These are phyloP conservation scores for Chanos chanos DNA, from an alignment of 2,797 vertebrate species.

Conservation along the genomic window DNA sequence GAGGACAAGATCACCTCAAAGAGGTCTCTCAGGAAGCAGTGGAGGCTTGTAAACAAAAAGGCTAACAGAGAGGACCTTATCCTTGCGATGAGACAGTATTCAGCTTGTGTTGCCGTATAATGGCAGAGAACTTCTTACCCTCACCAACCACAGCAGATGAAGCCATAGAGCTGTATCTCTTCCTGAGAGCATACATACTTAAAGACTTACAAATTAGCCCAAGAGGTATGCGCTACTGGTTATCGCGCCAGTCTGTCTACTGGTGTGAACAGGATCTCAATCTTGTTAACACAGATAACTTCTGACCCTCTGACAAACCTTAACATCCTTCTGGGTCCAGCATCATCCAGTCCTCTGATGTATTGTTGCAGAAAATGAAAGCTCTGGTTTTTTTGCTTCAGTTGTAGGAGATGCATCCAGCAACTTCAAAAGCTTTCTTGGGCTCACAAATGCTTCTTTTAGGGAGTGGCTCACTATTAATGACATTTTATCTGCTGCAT, in stretches of 20 bases:
- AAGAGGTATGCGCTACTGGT: constrained; percentile 29
- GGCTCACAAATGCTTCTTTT: constrained; percentile 13
- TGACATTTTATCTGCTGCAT: constrained; percentile 38
- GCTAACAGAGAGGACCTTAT: constrained; percentile 32
- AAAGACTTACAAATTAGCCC: constrained; percentile 23
- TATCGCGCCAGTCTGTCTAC: constrained; percentile 17
- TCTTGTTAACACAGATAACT: constrained; percentile 34
- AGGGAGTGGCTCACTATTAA: constrained; percentile 1
- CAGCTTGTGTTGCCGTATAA: constrained; percentile 26
- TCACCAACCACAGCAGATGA: constrained; percentile 33
- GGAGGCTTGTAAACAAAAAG: constrained; percentile 31
- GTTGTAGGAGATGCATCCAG: constrained; percentile 21
- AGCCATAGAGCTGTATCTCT: constrained; percentile 32
- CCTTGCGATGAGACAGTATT: constrained; percentile 36
- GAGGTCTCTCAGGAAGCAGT: constrained; percentile 26
- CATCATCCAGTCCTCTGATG: constrained; percentile 35
- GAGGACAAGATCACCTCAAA: constrained; percentile 36
- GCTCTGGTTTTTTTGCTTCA: constrained; percentile 28
- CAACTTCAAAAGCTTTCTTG: constrained; percentile 34
- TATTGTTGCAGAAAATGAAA: constrained; percentile 39
- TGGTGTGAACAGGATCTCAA: constrained; percentile 37
- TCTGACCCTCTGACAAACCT: constrained; percentile 33
- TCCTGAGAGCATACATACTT: constrained; percentile 3
- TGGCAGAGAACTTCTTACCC: constrained; percentile 38
- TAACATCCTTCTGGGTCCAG: constrained; percentile 33